Base-by-base conservation (phyloP, 1,140 invertebrate species). In the Heliconius eleuchia region DNA sequence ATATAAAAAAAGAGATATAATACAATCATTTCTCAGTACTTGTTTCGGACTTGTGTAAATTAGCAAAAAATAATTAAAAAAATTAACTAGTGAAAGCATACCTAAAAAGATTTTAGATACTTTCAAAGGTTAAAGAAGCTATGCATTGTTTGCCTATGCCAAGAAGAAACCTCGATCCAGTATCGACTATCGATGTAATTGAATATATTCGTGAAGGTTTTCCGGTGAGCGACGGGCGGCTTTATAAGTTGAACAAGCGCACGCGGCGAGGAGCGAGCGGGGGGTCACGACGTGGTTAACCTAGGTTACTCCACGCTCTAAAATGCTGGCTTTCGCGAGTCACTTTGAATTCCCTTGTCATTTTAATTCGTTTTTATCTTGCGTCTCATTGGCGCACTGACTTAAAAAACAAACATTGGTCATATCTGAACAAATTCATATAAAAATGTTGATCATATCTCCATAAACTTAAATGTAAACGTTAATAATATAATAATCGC, bases 251-350 rank as follows among this genome's bases (percentile, higher is more conserved):
- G 85, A 85, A 83, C 84, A 57, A 73, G 80, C 80, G 83, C 80
- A 80, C 60, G 81, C 79, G 74, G 78, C 70, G 60, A 55, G 79
- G 80, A 50, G 76, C 74, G 80, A 80, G 79, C 79, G 82, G 81
- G 86, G 82, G 84, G 88, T 92, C 92, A 94, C 92, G 92, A 93
- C 84, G 91, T 87, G 91, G 90, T 91, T 92, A 86, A 89, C 89
- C 89, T 90, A 89, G 79, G 76, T 79, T 80, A 80, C 81, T 73
- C 76, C 80, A 77, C 81, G 81, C 78, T 82, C 76, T 75, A 83
- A 86, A 79, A 82, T 83, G 80, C 82, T 76, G 77, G 81, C 81
- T 85, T 83, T 83, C 78, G 78, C 83, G 74, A 79, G 74, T 82
- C 79, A 78, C 30, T 80, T 83, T 74, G 71, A 80, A 76, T 78